Evolutionary conservation across 2,797 vertebrate species (phyloP).

Genomic region (Cossypha caffra): DNA sequence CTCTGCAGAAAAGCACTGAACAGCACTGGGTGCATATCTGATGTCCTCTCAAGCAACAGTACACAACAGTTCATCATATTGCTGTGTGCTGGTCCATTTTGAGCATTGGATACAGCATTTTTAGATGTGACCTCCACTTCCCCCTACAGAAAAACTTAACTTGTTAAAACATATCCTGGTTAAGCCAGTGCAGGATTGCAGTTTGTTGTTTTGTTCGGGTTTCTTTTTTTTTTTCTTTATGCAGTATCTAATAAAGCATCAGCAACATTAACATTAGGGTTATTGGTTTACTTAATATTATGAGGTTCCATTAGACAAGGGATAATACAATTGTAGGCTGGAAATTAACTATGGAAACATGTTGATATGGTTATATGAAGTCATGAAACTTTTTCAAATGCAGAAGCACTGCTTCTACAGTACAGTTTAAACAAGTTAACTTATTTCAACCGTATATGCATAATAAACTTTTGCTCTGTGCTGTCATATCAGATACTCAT

Average conservation of each 20-base stretch:
- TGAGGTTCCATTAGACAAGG: conserved; percentile 63
- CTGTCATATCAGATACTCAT: conserved; percentile 44
- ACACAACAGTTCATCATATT: not conserved
- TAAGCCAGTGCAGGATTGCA: not conserved
- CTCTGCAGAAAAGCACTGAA: not conserved
- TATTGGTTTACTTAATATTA: conserved; percentile 65
- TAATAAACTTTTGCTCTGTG: conserved; percentile 41
- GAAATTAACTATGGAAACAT: conserved; percentile 67
- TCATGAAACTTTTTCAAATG: conserved; percentile 66
- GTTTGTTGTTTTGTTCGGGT: not conserved
- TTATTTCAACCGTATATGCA: conserved; percentile 10
- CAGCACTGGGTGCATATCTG: not conserved
- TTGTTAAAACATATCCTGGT: not conserved
- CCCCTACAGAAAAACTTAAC: not conserved
- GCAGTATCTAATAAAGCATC: conserved; percentile 57
- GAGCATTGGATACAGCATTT: not conserved
- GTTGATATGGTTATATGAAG: conserved; percentile 64
- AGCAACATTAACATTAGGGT: conserved; percentile 62
- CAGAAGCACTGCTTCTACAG: conserved; percentile 27
- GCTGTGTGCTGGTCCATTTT: not conserved
- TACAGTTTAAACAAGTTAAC: conserved; percentile 58
- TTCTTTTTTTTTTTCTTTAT: not conserved
- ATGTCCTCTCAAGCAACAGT: not conserved
- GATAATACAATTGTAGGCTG: conserved; percentile 61
- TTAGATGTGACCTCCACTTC: not conserved